Conservation (phyloP, 2,113 vertebrate genomes). For the Rousettus leschenaultii region DNA sequence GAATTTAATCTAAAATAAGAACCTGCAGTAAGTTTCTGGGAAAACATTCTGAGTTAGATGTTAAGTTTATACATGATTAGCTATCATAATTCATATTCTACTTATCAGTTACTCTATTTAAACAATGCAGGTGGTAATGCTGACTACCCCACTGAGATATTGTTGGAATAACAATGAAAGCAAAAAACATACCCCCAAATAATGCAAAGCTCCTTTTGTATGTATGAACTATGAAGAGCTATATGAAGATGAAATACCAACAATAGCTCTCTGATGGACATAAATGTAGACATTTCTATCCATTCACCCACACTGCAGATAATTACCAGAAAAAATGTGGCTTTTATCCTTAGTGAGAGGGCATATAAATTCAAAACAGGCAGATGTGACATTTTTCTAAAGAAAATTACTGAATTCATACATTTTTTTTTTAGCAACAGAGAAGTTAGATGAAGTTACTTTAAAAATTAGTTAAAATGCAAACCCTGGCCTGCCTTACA, state of each 20-base stretch:
- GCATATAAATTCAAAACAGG: conserved; percentile 67
- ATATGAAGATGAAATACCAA: conserved; percentile 44
- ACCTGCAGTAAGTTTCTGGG: neutral
- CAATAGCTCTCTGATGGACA: conserved; percentile 53
- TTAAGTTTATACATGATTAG: neutral
- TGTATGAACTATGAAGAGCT: neutral
- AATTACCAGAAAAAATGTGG: conserved; percentile 61
- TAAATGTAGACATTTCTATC: conserved; percentile 46
- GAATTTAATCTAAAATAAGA: neutral
- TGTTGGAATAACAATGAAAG: conserved; percentile 27
- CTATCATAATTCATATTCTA: conserved; percentile 37
- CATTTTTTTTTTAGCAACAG: conserved; percentile 67
- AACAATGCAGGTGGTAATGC: conserved; percentile 14
- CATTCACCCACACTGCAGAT: conserved; percentile 66
- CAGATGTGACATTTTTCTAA: conserved; percentile 62
- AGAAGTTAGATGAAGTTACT: conserved; percentile 69
- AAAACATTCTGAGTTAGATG: neutral
- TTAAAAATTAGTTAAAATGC: conserved; percentile 79
- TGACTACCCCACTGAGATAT: conserved; percentile 22
- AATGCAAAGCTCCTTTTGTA: conserved; percentile 30
- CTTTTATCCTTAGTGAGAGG: conserved; percentile 63
- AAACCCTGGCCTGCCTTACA: conserved; percentile 69
- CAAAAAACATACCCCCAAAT: conserved; percentile 13
- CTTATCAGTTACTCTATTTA: conserved; percentile 38
- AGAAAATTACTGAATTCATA: conserved; percentile 71